Conservation (phyloP, 2,888 invertebrate genomes). For the Leptura quadrifasciata region DNA sequence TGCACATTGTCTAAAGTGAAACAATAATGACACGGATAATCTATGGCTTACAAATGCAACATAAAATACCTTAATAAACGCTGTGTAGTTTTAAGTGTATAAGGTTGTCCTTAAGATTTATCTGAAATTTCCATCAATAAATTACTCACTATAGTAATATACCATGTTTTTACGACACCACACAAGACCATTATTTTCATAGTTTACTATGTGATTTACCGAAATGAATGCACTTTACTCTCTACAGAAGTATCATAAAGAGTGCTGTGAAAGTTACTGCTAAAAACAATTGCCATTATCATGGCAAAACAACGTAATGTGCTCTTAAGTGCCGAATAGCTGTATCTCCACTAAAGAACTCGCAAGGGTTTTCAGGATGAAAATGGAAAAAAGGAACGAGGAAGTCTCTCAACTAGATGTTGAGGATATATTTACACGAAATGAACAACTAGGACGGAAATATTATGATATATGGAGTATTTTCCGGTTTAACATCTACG, state of each 20-base stretch:
- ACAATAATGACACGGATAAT: too few relatives aligned
- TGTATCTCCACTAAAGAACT: slow-evolving; percentile 38
- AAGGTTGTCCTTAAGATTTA: neutral
- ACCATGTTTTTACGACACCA: neutral
- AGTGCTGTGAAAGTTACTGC: slow-evolving; percentile 47
- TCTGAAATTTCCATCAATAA: neutral
- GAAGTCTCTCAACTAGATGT: slow-evolving; percentile 33
- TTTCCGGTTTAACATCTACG: slow-evolving; percentile 1
- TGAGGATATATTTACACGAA: slow-evolving; percentile 44
- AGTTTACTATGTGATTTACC: slow-evolving; percentile 33
- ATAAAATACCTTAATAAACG: too few relatives aligned
- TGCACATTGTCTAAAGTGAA: too few relatives aligned
- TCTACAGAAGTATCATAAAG: slow-evolving; percentile 44
- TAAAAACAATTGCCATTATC: slow-evolving; percentile 56
- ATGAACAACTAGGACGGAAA: slow-evolving; percentile 46
- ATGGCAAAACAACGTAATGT: slow-evolving; percentile 56
- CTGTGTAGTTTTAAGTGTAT: too few relatives aligned
- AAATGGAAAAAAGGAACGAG: slow-evolving; percentile 41
- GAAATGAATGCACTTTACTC: slow-evolving; percentile 46
- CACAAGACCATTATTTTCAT: neutral
- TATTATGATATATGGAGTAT: neutral
- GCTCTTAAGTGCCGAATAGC: slow-evolving; percentile 51
- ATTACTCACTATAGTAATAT: neutral
- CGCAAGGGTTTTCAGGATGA: slow-evolving; percentile 11
- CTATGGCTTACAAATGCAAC: too few relatives aligned